A percentile compares a stretch with the other conserved stretches of the same genome.
Conservation (phyloP, 2,113 vertebrate species). For the Eolophus roseicapilla region DNA sequence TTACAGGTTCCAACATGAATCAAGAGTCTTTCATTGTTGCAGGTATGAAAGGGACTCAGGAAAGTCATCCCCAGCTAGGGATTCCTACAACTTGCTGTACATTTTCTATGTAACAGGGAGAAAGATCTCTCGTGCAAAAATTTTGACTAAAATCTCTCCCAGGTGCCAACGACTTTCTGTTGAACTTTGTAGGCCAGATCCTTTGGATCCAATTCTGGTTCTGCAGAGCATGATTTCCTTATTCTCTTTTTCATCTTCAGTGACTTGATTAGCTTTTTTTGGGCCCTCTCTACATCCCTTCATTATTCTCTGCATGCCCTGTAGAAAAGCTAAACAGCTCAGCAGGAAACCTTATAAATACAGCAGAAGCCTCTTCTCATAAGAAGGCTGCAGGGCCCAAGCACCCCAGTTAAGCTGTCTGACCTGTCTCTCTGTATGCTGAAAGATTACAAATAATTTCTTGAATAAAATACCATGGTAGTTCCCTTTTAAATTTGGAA, state of each 20-base stretch:
- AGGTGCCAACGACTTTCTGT: rapidly evolving
- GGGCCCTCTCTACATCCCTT: background rate
- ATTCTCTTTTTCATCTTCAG: background rate
- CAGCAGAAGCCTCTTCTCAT: background rate
- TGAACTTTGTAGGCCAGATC: background rate
- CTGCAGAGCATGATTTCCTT: background rate
- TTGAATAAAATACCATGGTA: background rate
- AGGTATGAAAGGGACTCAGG: background rate
- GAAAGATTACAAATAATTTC: background rate
- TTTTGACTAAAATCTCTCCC: background rate
- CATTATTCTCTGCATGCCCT: background rate
- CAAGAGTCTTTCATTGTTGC: rapidly evolving
- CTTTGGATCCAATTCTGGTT: background rate
- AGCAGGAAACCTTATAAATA: background rate
- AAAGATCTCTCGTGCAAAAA: background rate
- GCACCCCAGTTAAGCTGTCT: rapidly evolving
- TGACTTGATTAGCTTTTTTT: background rate
- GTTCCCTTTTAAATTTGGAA: background rate
- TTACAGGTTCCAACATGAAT: background rate
- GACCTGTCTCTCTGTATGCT: background rate
- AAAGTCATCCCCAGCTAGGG: background rate
- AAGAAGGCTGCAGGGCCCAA: background rate
- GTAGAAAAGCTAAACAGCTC: background rate
- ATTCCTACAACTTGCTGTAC: background rate
- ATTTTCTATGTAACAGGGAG: background rate